phyloP scores from a whole-genome alignment of 1,140 invertebrate genomes.

The Himalopsyche phryganea region DNA sequence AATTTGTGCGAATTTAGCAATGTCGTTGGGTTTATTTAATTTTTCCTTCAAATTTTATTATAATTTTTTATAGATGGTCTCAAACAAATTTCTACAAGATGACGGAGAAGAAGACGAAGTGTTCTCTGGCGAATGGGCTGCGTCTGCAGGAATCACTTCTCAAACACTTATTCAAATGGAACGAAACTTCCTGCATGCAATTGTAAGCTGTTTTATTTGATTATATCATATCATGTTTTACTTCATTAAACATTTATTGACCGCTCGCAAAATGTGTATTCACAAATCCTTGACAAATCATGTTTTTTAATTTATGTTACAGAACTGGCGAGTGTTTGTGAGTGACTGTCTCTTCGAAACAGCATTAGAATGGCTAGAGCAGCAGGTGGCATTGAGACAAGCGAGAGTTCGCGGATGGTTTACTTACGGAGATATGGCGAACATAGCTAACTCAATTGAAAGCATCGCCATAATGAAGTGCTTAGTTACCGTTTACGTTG shows the following conservation, averaged over 20 bases:
- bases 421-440: slow-evolving; percentile 77
- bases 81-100: slow-evolving; percentile 91
- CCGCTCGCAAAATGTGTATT: too few species aligned
- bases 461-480: slow-evolving; percentile 53
- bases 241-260: too few species aligned
- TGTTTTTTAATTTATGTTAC: too few species aligned
- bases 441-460: slow-evolving; percentile 56
- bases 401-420: slow-evolving; percentile 75
- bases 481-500: slow-evolving; percentile 59
- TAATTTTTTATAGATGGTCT: slow-evolving; percentile 75
- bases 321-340: slow-evolving; percentile 85
- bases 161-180: slow-evolving; percentile 80
- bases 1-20: too few species aligned
- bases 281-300: too few species aligned
- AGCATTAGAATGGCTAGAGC: slow-evolving; percentile 63
- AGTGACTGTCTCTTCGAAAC: slow-evolving; percentile 68
- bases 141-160: slow-evolving; percentile 69
- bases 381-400: slow-evolving; percentile 66
- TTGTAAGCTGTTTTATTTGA: slow-evolving; percentile 71
- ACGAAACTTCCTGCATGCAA: slow-evolving; percentile 82
- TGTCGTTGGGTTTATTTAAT: too few species aligned
- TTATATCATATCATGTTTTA: too few species aligned
- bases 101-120: slow-evolving; percentile 88
- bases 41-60: slow-evolving; percentile 3
- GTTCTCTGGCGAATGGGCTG: slow-evolving; percentile 85